Conservation (phyloP, 2,888 invertebrate species). For the Trilocha varians region DNA sequence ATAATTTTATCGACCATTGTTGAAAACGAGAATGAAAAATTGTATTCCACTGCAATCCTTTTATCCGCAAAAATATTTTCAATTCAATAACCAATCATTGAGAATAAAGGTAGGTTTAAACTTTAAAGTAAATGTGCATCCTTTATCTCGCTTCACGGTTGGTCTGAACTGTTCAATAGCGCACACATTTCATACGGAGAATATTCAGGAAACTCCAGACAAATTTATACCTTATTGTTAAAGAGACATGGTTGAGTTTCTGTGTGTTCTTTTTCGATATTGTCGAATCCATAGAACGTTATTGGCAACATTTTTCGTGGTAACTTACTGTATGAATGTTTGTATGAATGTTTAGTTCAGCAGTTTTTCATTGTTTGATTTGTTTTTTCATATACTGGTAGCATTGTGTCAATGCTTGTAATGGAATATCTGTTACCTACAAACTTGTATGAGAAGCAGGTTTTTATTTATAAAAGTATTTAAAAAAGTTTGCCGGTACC, state of each 20-base stretch:
- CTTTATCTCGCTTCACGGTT: background rate
- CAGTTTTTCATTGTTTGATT: conserved; percentile 1
- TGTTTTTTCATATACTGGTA: too few relatives aligned
- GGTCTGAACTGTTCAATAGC: background rate
- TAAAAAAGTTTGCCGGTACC: too few relatives aligned
- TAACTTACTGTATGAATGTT: conserved; percentile 4
- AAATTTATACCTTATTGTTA: background rate
- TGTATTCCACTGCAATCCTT: too few relatives aligned
- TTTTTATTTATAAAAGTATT: too few relatives aligned
- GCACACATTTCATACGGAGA: background rate
- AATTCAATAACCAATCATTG: too few relatives aligned
- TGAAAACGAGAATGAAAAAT: too few relatives aligned
- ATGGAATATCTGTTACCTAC: too few relatives aligned
- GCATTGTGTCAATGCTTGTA: too few relatives aligned
- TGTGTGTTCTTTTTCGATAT: conserved; percentile 2
- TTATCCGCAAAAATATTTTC: too few relatives aligned
- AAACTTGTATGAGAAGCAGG: too few relatives aligned
- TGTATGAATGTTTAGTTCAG: background rate
- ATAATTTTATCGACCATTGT: too few relatives aligned
- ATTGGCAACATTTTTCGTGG: conserved; percentile 24
- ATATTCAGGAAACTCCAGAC: background rate
- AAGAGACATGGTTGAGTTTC: background rate
- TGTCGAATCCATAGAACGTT: conserved; percentile 19
- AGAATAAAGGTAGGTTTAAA: background rate
- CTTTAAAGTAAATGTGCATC: background rate